phyloP scores from a whole-genome alignment of 1,140 invertebrate genomes.

The Drosophila murphyi region DNA sequence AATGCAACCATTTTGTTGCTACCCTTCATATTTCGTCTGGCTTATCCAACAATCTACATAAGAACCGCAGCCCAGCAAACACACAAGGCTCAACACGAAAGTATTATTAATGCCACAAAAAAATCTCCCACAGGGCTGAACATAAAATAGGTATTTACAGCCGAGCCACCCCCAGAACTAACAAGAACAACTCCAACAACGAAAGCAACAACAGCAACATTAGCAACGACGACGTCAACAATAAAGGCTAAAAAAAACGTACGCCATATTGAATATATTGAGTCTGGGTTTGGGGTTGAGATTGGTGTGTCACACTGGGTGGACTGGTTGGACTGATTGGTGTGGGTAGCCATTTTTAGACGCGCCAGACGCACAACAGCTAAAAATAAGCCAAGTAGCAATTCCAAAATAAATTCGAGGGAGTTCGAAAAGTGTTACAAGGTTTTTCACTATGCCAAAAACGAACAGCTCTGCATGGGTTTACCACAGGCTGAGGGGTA shows the following conservation, averaged over 20 bases:
- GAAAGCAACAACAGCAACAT: too few species aligned
- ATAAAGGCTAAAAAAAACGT: slow-evolving; percentile 23
- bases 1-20: slow-evolving; percentile 40
- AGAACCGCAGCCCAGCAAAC: slow-evolving; percentile 48
- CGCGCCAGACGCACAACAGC: slow-evolving; percentile 27
- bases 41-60: slow-evolving; percentile 52
- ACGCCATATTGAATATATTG: slow-evolving; percentile 56
- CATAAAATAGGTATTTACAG: slow-evolving; percentile 73
- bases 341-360: slow-evolving; percentile 69
- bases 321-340: background rate
- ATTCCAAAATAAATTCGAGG: slow-evolving; percentile 56
- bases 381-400: slow-evolving; percentile 62
- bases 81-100: slow-evolving; percentile 52
- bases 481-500: background rate
- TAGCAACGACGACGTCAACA: slow-evolving; percentile 15
- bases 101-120: slow-evolving; percentile 60
- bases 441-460: slow-evolving; percentile 67
- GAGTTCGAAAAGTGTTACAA: slow-evolving; percentile 64
- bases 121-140: slow-evolving; percentile 70
- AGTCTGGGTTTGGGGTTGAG: slow-evolving; percentile 38
- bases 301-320: background rate
- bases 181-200: background rate
- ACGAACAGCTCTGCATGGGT: slow-evolving; percentile 20
- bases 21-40: slow-evolving; percentile 21
- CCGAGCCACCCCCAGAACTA: slow-evolving; percentile 55